Base-by-base conservation (phyloP, 2,888 invertebrate genomes). In the Aricia artaxerxes region DNA sequence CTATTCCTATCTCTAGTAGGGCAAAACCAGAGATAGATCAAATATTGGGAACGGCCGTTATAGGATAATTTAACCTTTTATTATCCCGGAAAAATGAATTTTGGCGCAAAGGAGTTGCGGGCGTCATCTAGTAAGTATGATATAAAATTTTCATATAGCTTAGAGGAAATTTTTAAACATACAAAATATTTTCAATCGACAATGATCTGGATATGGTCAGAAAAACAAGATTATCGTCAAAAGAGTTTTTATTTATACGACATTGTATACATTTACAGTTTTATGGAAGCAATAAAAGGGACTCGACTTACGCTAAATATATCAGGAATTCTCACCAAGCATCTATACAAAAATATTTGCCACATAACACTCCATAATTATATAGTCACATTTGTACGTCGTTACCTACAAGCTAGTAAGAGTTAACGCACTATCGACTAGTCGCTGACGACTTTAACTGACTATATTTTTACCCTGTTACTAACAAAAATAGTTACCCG, bases 281-380 rank as follows among this genome's bases (percentile, higher is more conserved):
- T 85, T 82, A 88, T 93, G 93, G 93, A 94, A 94, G 93, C 93
- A 90, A 90, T 86, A 85, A 87, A 91, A 90, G 92, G 92, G 91
- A 91, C 91, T 87, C 79, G 78, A 80, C 83, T 84, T 83, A 83
- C 44, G 72, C 80, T 82, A 82, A 75, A 82, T 80, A 82, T 35
- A 79, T 80, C 81, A 83, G 80, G 82, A 82, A 82, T 82, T 80
- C 79, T 79, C 78, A 82, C 85, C 84, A 84, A 80, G 79, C 79
- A 64, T 81, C 69, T 81, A 80, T 86, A 87, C 81, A 82, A 84
- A 83, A 82, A 83, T 82, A 83, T 82, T 81, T 80, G 83, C 83
- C 81, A 81, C 80, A 80, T 80, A 82, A 57, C 31, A 57, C 76
- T 57, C 24, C 76, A 57, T 57, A 35, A 35, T 35, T 2, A 76